Conservation (phyloP, 2,797 vertebrate genomes). For the Squalus acanthias region DNA sequence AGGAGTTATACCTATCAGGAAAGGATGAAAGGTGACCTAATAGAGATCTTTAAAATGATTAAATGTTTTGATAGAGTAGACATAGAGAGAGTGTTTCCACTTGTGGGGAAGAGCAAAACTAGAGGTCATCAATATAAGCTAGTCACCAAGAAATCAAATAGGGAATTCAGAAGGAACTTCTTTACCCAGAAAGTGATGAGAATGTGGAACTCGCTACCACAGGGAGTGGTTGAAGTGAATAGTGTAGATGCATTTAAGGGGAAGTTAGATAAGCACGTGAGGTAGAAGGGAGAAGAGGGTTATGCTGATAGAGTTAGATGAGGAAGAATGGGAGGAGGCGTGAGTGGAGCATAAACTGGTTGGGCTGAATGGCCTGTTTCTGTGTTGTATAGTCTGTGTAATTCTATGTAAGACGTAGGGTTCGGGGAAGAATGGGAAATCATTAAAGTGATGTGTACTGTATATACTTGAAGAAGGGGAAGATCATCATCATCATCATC, state of each 20-base stretch:
- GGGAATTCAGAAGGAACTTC: background rate
- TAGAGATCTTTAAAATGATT: background rate
- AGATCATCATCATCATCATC: background rate
- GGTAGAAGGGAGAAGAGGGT: no score
- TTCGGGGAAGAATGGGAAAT: background rate
- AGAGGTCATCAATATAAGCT: background rate
- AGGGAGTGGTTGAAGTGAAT: background rate
- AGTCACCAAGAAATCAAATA: background rate
- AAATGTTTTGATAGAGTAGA: background rate
- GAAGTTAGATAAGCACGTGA: background rate
- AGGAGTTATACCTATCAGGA: background rate
- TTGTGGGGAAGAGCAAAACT: background rate
- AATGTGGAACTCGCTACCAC: background rate
- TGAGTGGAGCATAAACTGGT: background rate
- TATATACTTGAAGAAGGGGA: background rate
- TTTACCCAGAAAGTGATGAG: background rate
- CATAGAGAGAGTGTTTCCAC: background rate
- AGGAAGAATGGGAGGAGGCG: background rate
- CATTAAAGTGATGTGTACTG: background rate
- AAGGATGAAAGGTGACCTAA: background rate
- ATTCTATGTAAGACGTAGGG: background rate
- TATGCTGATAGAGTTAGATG: background rate
- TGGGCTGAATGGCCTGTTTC: background rate
- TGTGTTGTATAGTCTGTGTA: background rate
- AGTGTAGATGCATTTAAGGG: background rate